Conservation (phyloP, 2,888 invertebrate species). For the Idaea aversata region DNA sequence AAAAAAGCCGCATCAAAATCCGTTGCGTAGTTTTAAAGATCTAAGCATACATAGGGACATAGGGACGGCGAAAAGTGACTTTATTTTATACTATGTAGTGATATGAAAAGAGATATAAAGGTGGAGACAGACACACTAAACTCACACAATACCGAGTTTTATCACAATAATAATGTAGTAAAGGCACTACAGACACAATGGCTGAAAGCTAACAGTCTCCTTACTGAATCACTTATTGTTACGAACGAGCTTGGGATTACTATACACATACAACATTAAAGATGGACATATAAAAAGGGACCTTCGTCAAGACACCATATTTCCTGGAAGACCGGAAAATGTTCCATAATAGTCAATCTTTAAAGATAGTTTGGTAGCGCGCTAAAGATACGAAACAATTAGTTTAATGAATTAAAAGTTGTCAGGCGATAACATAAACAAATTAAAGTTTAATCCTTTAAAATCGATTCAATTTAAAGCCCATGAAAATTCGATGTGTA, state of each 20-base stretch:
- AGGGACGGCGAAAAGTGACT: no score
- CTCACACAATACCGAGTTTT: slow-evolving; percentile 36
- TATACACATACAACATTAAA: background rate
- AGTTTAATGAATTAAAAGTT: background rate
- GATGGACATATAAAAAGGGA: background rate
- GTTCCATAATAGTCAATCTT: background rate
- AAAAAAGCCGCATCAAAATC: no score
- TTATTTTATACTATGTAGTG: no score
- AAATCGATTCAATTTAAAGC: no score
- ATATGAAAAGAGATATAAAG: background rate
- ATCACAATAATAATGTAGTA: slow-evolving; percentile 36
- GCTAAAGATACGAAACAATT: background rate
- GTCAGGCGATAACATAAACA: background rate
- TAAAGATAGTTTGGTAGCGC: background rate
- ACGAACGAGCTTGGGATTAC: slow-evolving; percentile 29
- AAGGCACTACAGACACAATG: slow-evolving; percentile 31
- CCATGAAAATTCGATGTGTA: background rate
- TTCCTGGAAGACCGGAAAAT: background rate
- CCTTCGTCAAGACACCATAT: background rate
- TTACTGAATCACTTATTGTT: slow-evolving; percentile 29
- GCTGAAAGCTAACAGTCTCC: slow-evolving; percentile 21
- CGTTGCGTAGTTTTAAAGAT: no score
- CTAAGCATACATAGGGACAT: no score
- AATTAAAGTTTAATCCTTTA: background rate
- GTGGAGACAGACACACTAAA: slow-evolving; percentile 25